Evolutionary conservation across 2,113 vertebrate genomes (phyloP), one percentile per base, ranked within the genome.

Genomic region (Peucedramus taeniatus): DNA sequence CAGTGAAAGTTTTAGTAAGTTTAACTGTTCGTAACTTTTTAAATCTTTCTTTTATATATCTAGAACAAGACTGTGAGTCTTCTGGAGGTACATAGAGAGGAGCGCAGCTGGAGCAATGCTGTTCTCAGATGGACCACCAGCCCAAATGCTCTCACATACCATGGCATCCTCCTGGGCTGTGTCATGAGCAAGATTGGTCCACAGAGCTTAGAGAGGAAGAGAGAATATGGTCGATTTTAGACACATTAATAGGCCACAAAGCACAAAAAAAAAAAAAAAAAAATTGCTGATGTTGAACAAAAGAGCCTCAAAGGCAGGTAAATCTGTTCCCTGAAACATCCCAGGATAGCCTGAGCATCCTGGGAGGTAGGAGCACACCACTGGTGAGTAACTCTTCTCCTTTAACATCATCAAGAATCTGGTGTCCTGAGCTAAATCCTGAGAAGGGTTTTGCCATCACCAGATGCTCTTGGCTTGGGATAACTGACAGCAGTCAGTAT

Each of bases 1-100:
- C 28, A 88, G 83, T 83, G 24, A 80, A 86, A 89, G 37, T 82
- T 90, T 76, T 82, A 65, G 37, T 31, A 82, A 92, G 71, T 89
- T 92, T 83, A 27, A 63, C 57, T 66, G 49, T 49, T 83, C 11
- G 33, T 76, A 42, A 42, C 83, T 74, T 39, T 14, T 71, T 51
- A 1, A 21, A 22, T 78, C 19, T 78, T 60, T 37, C 65, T 54
- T 54, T 66, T 10, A 11, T 20, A 30, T 20, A 40, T 11, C 77
- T 80, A 26, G 65, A 88, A 90, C 21, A 63, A 66, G 50, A 49
- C 5, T 13, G 14, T 70, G 11, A 20, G 22, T 71, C 42, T 69
- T 65, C 16, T n/a, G 42, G 11, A 50, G 13, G 5, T 44, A 64
- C 22, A 21, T 0, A 28, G 23, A 45, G 10, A 80, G 24, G 7